Evolutionary conservation across 1,140 invertebrate genomes (phyloP).

Genomic region (Ooceraea biroi): DNA sequence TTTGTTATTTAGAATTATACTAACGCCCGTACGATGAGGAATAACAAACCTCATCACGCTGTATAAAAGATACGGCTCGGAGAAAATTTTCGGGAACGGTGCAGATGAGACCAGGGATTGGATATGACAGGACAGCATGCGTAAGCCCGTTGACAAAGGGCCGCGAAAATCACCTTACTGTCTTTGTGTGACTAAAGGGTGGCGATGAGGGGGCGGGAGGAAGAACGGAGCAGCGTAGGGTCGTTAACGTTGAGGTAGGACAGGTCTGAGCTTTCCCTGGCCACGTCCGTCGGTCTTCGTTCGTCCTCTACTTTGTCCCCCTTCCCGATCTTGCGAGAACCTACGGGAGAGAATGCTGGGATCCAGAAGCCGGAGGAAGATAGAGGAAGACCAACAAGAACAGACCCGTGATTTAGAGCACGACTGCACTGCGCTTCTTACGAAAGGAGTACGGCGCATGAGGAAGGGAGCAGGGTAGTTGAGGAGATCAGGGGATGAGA

Average conservation of each 20-base stretch:
- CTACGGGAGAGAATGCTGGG: slow-evolving; percentile 3
- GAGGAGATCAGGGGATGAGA: slow-evolving; percentile 14
- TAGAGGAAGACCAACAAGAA: slow-evolving; percentile 72
- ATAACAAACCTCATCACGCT: background rate
- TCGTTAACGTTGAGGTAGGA: slow-evolving; percentile 76
- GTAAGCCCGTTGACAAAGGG: slow-evolving; percentile 55
- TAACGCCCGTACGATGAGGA: background rate
- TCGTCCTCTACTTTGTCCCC: slow-evolving; percentile 30
- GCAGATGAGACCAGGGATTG: slow-evolving; percentile 21
- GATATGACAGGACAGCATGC: slow-evolving; percentile 39
- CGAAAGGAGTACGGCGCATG: slow-evolving; percentile 52
- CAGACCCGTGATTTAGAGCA: slow-evolving; percentile 77
- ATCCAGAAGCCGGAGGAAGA: slow-evolving; percentile 58
- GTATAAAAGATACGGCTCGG: background rate
- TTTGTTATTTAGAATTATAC: background rate
- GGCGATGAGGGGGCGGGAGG: background rate
- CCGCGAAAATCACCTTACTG: slow-evolving; percentile 48
- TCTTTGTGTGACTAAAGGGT: slow-evolving; percentile 41
- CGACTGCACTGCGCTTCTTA: slow-evolving; percentile 74
- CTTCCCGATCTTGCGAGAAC: slow-evolving; percentile 50
- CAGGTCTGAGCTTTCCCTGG: slow-evolving; percentile 66
- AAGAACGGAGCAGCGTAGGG: slow-evolving; percentile 52
- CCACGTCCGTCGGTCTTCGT: slow-evolving; percentile 49
- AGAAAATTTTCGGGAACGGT: slow-evolving; percentile 1
- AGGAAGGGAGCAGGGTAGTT: slow-evolving; percentile 4